Percentiles rank a stretch among this genome's conserved stretches.
phyloP scores from a whole-genome alignment of 1,140 invertebrate species.

The Aphelinus certus region DNA sequence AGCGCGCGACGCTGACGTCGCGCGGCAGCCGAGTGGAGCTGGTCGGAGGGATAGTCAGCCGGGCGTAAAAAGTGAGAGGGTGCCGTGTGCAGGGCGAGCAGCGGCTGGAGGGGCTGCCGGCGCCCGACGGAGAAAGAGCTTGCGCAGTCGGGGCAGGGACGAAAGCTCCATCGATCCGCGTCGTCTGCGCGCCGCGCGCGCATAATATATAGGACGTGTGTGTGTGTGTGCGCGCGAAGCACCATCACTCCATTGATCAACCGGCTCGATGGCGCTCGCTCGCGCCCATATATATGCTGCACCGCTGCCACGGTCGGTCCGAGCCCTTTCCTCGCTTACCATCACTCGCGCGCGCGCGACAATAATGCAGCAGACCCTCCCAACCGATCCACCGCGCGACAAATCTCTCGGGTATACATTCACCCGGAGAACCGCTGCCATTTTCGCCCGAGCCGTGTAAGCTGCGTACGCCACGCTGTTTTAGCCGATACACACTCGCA shows the following conservation, averaged over 20 bases:
- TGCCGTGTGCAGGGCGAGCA: neutral
- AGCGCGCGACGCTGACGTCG: neutral
- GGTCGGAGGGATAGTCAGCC: neutral
- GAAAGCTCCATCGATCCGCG: conserved; percentile 49
- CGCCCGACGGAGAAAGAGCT: neutral
- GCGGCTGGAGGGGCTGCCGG: neutral
- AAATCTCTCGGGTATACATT: no score
- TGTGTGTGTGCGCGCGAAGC: neutral
- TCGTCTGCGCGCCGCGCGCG: conserved; percentile 41
- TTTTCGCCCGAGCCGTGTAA: no score
- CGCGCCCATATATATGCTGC: no score
- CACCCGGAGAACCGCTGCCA: no score
- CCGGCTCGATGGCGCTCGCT: no score
- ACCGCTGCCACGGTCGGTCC: neutral
- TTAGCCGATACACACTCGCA: no score
- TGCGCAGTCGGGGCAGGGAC: neutral
- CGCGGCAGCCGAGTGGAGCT: neutral
- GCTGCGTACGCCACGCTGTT: no score
- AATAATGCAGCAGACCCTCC: neutral
- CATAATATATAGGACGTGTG: conserved; percentile 36
- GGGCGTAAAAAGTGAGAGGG: neutral
- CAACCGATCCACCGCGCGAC: no score
- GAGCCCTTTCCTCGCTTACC: neutral
- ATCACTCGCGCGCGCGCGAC: neutral
- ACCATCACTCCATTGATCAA: no score